Base-by-base conservation (phyloP, 2,113 vertebrate species). In the Aspiorhynchus laticeps region DNA sequence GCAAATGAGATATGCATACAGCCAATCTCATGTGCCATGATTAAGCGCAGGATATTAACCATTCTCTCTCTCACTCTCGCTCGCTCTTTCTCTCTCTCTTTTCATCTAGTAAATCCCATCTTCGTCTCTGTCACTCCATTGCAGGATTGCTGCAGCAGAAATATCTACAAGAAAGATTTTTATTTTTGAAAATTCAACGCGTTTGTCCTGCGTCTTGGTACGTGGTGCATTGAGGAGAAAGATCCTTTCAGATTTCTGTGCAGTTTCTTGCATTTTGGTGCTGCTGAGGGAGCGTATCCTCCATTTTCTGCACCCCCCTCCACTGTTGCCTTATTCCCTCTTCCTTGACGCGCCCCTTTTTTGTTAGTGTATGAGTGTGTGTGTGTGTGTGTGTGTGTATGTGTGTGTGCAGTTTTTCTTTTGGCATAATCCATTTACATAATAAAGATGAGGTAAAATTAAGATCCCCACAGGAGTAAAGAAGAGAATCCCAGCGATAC, bases 1-100 rank as follows among this genome's bases (percentile, higher is more conserved):
- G 96, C 96, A 97, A 96, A 97, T 97, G 95, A 96, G 96, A 96
- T 96, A 96, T 96, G 95, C 96, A 96, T 95, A 96, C 96, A 96
- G 95, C 95, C 95, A 95, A 96, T 95, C 95, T 95, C 95, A 95
- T 95, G 95, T 95, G 95, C 94, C 94, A 96, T 96, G 96, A 97
- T 97, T 96, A 96, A 97, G 96, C 94, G 95, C 94, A 95, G 95
- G 95, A 96, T 95, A 95, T 96, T 95, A 96, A 93, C 95, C 94
- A 92, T 92, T 95, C 88, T 93, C 94, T 84, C 90, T 91, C 95
- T 85, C 77, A 7, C 63, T 63, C 12, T 65, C 28, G 2, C 65
- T 67, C 28, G 6, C 65, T 33, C 65, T 15, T 31, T 38, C 41
- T 38, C 24, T 61, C 63, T 53, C 76, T 48, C 79, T 75, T 71